Evolutionary conservation across 2,888 invertebrate genomes (phyloP).

Genomic region (Rugalucina vietnamica): DNA sequence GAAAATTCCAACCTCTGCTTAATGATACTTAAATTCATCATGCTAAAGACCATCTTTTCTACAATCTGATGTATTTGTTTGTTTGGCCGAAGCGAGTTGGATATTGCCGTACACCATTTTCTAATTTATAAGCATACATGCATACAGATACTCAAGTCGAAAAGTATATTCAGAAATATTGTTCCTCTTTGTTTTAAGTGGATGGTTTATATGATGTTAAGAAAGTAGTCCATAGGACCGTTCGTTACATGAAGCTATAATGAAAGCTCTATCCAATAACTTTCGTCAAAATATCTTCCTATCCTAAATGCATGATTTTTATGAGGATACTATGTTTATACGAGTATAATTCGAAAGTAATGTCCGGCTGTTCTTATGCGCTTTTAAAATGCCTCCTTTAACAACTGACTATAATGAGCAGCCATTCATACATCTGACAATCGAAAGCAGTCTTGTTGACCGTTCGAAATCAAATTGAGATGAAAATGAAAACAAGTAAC

Average conservation of each 20-base stretch:
- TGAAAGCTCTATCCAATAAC: not conserved
- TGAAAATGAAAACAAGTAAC: conserved; percentile 46
- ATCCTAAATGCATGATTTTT: not conserved
- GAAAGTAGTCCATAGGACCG: conserved; percentile 6
- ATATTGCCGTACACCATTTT: conserved; percentile 64
- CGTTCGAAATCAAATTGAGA: not conserved
- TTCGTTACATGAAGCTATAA: not conserved
- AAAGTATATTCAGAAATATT: not conserved
- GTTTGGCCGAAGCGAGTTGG: conserved; percentile 59
- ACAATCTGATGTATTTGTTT: too few relatives aligned
- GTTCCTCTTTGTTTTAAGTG: not conserved
- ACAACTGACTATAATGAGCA: not conserved
- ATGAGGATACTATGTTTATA: not conserved
- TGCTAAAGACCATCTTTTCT: not conserved
- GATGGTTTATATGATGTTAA: conserved; percentile 8
- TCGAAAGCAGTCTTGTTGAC: not conserved
- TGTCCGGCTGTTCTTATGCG: not conserved
- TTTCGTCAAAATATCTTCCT: conserved; percentile 6
- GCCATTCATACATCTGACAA: not conserved
- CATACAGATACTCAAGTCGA: not conserved
- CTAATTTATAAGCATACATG: conserved; percentile 17
- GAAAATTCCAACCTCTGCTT: too few relatives aligned
- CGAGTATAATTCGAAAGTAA: not conserved
- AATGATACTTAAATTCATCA: not conserved
- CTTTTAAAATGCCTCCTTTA: conserved; percentile 1